Evolutionary conservation across 2,113 vertebrate genomes (phyloP).

Genomic region (Actenoides lindsayi): DNA sequence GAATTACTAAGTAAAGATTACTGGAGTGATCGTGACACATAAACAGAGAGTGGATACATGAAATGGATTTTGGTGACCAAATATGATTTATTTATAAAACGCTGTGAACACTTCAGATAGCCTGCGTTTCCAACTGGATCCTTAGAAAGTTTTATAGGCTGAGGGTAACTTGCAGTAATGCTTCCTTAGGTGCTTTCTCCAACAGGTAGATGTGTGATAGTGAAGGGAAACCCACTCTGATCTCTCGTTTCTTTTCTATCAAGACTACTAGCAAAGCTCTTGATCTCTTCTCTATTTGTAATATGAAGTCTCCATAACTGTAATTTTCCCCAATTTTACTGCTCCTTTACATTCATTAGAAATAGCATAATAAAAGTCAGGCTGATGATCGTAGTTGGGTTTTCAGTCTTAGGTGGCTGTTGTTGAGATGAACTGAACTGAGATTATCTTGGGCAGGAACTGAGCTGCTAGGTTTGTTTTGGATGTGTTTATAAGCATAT

Average conservation of each 20-base stretch:
- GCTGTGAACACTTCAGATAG: not conserved
- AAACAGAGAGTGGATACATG: not conserved
- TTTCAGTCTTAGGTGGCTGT: not conserved
- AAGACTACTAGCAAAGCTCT: not conserved
- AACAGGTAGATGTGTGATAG: not conserved
- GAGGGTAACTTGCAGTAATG: not conserved
- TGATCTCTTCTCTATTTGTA: not conserved
- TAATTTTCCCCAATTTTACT: not conserved
- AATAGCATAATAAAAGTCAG: not conserved
- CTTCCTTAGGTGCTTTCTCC: not conserved
- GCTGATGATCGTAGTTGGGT: not conserved
- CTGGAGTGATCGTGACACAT: not conserved
- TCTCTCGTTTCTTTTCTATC: not conserved
- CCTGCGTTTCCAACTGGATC: not conserved
- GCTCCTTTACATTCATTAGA: not conserved
- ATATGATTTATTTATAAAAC: not conserved
- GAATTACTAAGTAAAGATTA: not conserved
- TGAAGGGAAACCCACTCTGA: not conserved
- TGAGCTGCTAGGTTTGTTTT: not conserved
- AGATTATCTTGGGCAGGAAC: not conserved
- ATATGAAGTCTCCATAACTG: not conserved
- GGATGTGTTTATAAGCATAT: rapidly evolving
- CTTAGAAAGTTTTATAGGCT: not conserved
- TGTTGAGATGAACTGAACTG: not conserved
- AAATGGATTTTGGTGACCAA: not conserved